A percentile compares a stretch with the other conserved stretches of the same genome.
Evolutionary conservation across 1,140 invertebrate species (phyloP).

Genomic region (Musca vetustissima): DNA sequence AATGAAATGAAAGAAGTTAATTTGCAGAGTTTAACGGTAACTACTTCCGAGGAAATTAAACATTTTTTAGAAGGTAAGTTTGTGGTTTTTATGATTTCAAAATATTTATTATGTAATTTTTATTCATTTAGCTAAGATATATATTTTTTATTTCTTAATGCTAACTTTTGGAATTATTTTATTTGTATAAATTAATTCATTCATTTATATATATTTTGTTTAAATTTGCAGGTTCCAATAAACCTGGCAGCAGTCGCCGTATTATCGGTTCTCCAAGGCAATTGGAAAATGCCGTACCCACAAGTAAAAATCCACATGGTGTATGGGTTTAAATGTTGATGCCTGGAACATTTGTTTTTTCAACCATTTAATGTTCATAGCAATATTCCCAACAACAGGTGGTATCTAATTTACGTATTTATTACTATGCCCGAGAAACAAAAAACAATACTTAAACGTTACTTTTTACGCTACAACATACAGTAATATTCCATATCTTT

Average conservation of each 20-base stretch:
- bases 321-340: slow-evolving; percentile 82
- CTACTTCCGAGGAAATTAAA: slow-evolving; percentile 78
- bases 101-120: no score
- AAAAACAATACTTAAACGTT: no score
- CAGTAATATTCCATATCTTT: no score
- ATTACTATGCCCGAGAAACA: no score
- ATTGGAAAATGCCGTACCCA: slow-evolving; percentile 88
- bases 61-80: slow-evolving; percentile 72
- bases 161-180: no score
- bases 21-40: slow-evolving; percentile 81
- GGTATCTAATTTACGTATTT: no score
- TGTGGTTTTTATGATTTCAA: background rate
- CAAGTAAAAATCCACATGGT: slow-evolving; percentile 92
- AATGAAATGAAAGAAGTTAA: slow-evolving; percentile 91
- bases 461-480: no score
- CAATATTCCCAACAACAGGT: background rate
- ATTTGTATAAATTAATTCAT: no score
- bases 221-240: slow-evolving; percentile 73
- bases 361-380: background rate
- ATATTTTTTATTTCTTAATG: no score
- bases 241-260: slow-evolving; percentile 81
- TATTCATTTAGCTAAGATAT: background rate
- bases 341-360: background rate
- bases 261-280: slow-evolving; percentile 89
- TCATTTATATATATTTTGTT: no score